Evolutionary conservation across 2,888 invertebrate species (phyloP), one percentile per base, ranked within the genome.

Genomic region (Epsilonema sp.): DNA sequence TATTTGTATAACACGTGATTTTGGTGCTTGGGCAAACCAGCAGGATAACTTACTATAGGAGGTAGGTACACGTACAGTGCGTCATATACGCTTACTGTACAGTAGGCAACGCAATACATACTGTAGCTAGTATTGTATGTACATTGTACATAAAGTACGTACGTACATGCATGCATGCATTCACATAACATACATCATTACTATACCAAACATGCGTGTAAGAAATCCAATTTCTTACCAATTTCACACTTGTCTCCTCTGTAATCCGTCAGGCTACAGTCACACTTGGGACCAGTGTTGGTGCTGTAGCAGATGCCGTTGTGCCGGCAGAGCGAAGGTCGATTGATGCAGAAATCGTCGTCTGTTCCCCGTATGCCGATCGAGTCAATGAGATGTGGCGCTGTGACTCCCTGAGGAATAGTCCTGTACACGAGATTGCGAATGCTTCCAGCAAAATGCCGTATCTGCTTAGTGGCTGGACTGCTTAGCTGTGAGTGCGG

Each of bases 221-320:
- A n/a, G n/a, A n/a, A n/a, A 31, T 31, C 31, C 8, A 8, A 31
- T 31, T 16, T 43, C 56, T 52, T 56, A 89, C 89, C 86, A 77
- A 82, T 80, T 68, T 92, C 87, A 69, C 92, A 94, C 70, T 80
- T 81, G 57, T 80, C 78, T 26, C 92, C 94, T 66, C 85, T 84
- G 67, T 80, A 90, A 68, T 90, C 86, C 21, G 84, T 79, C 61
- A 80, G 81, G 26, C 84, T 75, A 66, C 92, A 94, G 70, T 94
- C 87, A 73, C 92, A 92, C 63, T 84, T 78, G 40, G 89, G 82
- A 21, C 90, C 90, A 53, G 80, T 80, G 67, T 92, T 89, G 2
- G 87, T 87, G 57, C 84, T 85, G 71, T 89, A 85, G 73, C 92
- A 94, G 57, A 85, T 81, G 19, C 90, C 92, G 2, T 83, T 84